Evolutionary conservation across 2,888 invertebrate genomes (phyloP).

Genomic region (Morpho achilles): DNA sequence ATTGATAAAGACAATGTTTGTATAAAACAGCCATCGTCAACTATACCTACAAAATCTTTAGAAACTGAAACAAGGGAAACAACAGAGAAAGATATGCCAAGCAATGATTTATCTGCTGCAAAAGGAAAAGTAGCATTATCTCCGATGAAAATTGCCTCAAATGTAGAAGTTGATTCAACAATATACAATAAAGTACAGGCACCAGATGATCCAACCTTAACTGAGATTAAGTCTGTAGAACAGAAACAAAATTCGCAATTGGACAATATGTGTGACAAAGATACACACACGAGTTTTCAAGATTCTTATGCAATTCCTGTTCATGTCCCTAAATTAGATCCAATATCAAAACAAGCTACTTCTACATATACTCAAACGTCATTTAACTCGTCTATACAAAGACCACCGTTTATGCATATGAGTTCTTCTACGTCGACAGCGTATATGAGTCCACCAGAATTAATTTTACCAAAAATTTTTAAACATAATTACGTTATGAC

Average conservation of each 20-base stretch:
- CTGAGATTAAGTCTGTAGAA: neutral
- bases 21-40: neutral
- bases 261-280: conserved; percentile 36
- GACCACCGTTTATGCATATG: conserved; percentile 60
- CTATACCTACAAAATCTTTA: neutral
- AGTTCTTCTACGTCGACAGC: conserved; percentile 74
- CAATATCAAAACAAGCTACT: conserved; percentile 42
- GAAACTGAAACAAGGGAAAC: conserved; percentile 1
- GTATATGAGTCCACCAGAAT: conserved; percentile 74
- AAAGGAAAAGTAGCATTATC: neutral
- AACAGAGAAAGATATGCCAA: conserved; percentile 1
- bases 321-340: conserved; percentile 34
- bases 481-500: conserved; percentile 36
- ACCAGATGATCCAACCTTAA: neutral
- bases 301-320: conserved; percentile 35
- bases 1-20: conserved; percentile 15
- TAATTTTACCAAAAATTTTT: conserved; percentile 55
- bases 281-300: conserved; percentile 38
- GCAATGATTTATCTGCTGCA: neutral
- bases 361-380: conserved; percentile 64
- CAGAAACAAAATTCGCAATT: neutral
- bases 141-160: neutral
- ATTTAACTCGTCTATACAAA: conserved; percentile 46
- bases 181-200: too few species aligned
- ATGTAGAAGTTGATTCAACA: neutral